Evolutionary conservation across 1,140 invertebrate genomes (phyloP).

Genomic region (Diorhabda elongata): DNA sequence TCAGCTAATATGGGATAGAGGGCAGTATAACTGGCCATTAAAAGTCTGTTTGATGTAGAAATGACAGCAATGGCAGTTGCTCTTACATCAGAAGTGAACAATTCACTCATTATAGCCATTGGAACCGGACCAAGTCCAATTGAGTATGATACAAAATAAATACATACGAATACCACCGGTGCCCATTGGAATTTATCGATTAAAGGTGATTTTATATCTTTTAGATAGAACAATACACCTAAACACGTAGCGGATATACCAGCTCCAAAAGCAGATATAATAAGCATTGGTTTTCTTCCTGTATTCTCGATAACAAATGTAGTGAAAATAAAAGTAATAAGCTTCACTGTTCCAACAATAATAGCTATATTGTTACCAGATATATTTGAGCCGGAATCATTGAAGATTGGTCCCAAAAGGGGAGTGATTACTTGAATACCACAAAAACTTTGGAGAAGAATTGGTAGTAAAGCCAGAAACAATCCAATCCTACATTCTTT

Average conservation of each 20-base stretch:
- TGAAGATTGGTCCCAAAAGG: not conserved
- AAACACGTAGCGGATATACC: not conserved
- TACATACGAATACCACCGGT: not conserved
- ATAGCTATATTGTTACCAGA: not conserved
- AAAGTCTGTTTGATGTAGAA: not conserved
- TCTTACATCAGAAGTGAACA: not conserved
- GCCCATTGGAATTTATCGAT: not conserved
- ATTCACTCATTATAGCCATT: not conserved
- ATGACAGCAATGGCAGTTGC: conserved; percentile 69
- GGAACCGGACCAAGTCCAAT: not conserved
- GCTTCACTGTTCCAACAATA: not conserved
- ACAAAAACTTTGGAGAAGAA: not conserved
- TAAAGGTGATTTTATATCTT: not conserved
- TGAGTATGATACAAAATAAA: not conserved
- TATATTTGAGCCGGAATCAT: not conserved
- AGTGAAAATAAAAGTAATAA: not conserved
- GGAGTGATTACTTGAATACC: not conserved
- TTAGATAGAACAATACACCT: not conserved
- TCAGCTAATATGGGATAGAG: not conserved
- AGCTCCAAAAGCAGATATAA: not conserved
- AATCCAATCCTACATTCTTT: not conserved
- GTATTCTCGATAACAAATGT: not conserved
- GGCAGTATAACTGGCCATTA: not conserved
- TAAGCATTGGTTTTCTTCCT: not conserved
- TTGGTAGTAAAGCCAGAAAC: not conserved